A percentile compares a stretch with the other conserved stretches of the same genome.
These are phyloP conservation scores for Suncus etruscus DNA, from an alignment of 2,113 vertebrate genomes.

Conservation along the genomic window DNA sequence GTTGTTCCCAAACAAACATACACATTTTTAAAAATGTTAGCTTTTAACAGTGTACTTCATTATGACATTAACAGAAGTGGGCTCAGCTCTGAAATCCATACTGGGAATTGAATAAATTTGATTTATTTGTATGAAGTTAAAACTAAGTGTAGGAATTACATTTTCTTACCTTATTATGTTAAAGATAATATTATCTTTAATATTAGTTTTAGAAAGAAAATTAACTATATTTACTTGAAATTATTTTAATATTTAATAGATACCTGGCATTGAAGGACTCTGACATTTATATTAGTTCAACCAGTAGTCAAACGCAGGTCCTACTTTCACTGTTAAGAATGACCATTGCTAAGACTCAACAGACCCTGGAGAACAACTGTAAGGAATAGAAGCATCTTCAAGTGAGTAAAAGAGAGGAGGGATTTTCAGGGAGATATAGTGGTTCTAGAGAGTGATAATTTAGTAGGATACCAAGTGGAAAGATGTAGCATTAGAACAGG, in stretches of 20 bases:
- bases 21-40: too few species aligned
- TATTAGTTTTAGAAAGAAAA: background rate
- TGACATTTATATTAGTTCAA: background rate
- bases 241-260: background rate
- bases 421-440: background rate
- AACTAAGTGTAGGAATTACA: background rate
- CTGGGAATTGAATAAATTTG: background rate
- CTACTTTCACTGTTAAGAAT: background rate
- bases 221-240: background rate
- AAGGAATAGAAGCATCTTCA: background rate
- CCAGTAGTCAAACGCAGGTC: background rate
- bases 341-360: background rate
- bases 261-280: background rate
- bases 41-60: background rate
- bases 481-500: background rate
- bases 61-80: background rate
- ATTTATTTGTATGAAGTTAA: constrained; percentile 1
- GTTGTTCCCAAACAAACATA: too few species aligned
- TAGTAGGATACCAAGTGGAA: background rate
- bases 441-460: background rate
- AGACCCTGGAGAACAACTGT: background rate
- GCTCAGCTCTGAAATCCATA: background rate
- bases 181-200: background rate
- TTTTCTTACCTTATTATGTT: background rate
- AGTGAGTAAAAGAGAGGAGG: background rate